These are phyloP conservation scores for Pycnonotus jocosus DNA, from an alignment of 2,113 vertebrate species.

Conservation along the genomic window DNA sequence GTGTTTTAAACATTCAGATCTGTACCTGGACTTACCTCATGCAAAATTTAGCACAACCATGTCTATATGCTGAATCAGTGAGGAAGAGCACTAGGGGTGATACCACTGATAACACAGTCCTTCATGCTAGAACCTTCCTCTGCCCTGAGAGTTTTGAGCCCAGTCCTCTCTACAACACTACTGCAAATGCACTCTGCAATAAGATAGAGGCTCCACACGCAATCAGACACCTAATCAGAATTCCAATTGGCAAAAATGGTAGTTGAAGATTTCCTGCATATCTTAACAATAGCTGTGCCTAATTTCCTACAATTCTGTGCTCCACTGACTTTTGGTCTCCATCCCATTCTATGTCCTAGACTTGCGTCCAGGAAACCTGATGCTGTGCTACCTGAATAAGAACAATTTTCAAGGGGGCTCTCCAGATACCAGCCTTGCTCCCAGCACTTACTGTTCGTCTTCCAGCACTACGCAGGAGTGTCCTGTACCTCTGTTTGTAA, in stretches of 20 bases:
- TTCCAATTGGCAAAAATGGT: not conserved
- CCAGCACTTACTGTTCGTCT: not conserved
- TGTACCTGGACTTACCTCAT: not conserved
- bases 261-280: not conserved
- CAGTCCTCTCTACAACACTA: not conserved
- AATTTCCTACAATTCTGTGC: not conserved
- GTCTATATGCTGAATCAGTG: not conserved
- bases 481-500: not conserved
- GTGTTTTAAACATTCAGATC: not conserved
- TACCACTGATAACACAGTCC: not conserved
- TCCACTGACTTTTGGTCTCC: not conserved
- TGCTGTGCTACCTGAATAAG: not conserved
- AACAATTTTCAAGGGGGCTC: not conserved
- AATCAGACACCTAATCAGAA: not conserved
- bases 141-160: not conserved
- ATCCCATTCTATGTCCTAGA: not conserved
- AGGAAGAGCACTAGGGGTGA: not conserved
- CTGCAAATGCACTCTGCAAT: not conserved
- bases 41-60: not conserved
- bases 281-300: not conserved
- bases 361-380: not conserved
- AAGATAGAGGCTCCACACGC: not conserved
- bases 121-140: not conserved
- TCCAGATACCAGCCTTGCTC: slow-evolving; percentile 12
- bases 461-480: not conserved